Evolutionary conservation across 2,888 invertebrate genomes (phyloP), one percentile per base, ranked within the genome.

Genomic region (Bedellia somnulentella): DNA sequence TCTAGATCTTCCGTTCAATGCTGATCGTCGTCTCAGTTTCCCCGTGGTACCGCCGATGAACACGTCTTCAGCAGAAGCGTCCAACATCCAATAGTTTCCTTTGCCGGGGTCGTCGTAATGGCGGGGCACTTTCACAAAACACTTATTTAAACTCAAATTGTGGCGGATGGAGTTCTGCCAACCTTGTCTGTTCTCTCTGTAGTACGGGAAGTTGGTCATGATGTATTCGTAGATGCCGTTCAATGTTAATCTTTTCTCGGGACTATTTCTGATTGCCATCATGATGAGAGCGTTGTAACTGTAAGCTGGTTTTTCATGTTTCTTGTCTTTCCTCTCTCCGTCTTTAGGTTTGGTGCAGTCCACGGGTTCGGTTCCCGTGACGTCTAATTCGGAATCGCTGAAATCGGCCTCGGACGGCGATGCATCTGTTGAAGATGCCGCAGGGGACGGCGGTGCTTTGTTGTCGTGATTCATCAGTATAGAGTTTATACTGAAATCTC

Each of bases 61-160:
- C 5, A 95, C 93, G 49, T 95, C 94, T 53, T 94, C 93, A 27
- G 89, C 86, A 27, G 88, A 88, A 1, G 92, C 88, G 56, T 95
- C 94, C 41, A 95, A 63, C 92, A 93, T 94, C 94, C 94, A 95
- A 66, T 95, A 95, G 68, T 94, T 95, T 1, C 94, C 94, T 60
- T 95, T 95, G 4, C 95, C 94, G 0, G 94, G 94, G 55, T 95
- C 94, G 58, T 95, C 93, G 62, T 93, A 95, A 49, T 92, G 91
- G 1, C 95, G 78, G 0, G 92, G 89, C 24, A 90, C 88, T 68
- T 94, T 94, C 24, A 94, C 89, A 58, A 95, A 95, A 54, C 93
- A 94, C 67, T 94, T 94, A 68, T 95, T 95, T 42, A 95, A 73
- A 44, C 89, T 89, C 2, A 95, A 76, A 59, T 95, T 95, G 66